phyloP scores from a whole-genome alignment of 2,113 vertebrate species.

The Siniperca chuatsi region DNA sequence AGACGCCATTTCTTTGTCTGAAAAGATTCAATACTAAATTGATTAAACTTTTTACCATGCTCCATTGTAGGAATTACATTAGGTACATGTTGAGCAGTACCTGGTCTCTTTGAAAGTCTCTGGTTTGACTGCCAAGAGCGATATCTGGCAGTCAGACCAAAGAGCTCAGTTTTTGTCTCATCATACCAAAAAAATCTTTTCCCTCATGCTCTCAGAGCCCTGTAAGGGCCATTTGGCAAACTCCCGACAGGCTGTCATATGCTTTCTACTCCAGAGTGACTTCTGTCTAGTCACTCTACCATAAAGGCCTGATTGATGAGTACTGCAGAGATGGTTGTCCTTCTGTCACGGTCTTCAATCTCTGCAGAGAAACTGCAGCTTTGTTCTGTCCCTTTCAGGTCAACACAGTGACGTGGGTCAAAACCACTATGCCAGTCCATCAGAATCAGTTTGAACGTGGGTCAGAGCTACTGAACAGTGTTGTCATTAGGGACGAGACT shows the following conservation, averaged over 20 bases:
- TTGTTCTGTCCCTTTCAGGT: slow-evolving; percentile 32
- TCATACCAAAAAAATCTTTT: slow-evolving; percentile 46
- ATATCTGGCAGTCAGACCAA: slow-evolving; percentile 39
- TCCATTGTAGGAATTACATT: slow-evolving; percentile 24
- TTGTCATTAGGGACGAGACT: slow-evolving; percentile 18
- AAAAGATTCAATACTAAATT: slow-evolving; percentile 28
- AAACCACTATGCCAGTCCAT: not conserved
- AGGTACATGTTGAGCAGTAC: slow-evolving; percentile 26
- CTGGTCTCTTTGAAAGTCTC: slow-evolving; percentile 44
- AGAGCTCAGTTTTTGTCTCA: slow-evolving; percentile 54
- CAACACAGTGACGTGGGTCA: not conserved
- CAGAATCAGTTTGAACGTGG: not conserved
- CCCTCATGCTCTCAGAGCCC: slow-evolving; percentile 32
- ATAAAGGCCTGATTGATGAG: slow-evolving; percentile 72
- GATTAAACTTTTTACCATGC: slow-evolving; percentile 30
- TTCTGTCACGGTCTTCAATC: slow-evolving; percentile 55
- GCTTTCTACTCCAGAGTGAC: slow-evolving; percentile 63
- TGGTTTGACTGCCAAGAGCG: slow-evolving; percentile 33
- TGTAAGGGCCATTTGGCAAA: slow-evolving; percentile 62
- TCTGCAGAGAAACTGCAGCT: slow-evolving; percentile 51
- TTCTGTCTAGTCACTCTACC: slow-evolving; percentile 61
- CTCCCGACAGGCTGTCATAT: slow-evolving; percentile 57
- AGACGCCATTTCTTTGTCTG: slow-evolving; percentile 10
- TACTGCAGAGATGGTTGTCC: slow-evolving; percentile 66
- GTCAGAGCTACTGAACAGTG: not conserved